Evolutionary conservation across 2,888 invertebrate species (phyloP).

Genomic region (Eupithecia abbreviata): DNA sequence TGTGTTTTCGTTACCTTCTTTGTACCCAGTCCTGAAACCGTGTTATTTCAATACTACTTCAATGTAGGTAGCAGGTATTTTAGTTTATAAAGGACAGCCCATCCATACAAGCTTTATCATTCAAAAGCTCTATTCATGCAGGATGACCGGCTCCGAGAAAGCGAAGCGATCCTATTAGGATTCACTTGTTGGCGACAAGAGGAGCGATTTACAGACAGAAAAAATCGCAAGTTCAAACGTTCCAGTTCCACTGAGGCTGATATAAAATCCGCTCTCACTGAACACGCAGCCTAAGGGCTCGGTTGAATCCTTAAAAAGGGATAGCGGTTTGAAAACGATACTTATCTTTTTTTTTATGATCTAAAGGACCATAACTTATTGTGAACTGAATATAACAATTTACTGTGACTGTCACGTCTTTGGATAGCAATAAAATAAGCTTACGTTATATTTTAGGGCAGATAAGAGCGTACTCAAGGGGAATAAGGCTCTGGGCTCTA

Average conservation of each 20-base stretch:
- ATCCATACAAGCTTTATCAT: not conserved
- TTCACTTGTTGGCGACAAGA: not conserved
- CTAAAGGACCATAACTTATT: conserved; percentile 12
- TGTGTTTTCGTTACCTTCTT: not conserved
- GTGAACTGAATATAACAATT: conserved; percentile 11
- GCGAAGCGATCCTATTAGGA: not conserved
- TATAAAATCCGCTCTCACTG: not conserved
- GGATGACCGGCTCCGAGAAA: not conserved
- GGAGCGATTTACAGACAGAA: not conserved
- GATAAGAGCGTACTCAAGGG: not conserved
- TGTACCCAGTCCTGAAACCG: not conserved
- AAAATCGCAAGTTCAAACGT: not conserved
- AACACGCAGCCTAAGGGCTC: not conserved
- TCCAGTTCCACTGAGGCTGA: not conserved
- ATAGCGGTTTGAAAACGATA: conserved; percentile 9
- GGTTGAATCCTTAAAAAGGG: conserved; percentile 11
- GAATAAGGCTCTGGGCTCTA: not conserved
- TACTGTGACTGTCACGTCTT: conserved; percentile 30
- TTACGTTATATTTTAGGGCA: conserved; percentile 18
- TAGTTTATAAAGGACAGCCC: not conserved
- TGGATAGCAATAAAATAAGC: conserved; percentile 11
- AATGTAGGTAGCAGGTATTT: not conserved
- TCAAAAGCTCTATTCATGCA: not conserved
- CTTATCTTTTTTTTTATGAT: conserved; percentile 15
- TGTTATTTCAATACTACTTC: not conserved